A percentile compares a stretch with the other conserved stretches of the same genome.
Conservation (phyloP, 2,888 invertebrate genomes). For the Nephrotoma flavescens region DNA sequence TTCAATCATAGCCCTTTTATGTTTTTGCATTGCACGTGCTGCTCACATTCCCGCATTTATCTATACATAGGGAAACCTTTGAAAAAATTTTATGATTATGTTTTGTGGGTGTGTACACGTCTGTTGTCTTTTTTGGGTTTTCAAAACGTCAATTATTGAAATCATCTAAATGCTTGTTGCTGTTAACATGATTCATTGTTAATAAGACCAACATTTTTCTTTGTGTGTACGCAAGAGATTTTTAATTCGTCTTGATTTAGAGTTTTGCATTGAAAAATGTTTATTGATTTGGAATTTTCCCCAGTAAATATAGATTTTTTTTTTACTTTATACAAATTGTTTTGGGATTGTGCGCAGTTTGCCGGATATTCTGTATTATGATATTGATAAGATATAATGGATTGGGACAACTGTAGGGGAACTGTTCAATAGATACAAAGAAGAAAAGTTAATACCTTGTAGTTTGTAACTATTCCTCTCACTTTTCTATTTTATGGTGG, state of each 20-base stretch:
- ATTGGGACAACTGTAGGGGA: no score
- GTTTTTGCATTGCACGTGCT: background rate
- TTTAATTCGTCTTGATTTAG: background rate
- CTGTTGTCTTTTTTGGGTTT: background rate
- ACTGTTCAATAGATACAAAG: no score
- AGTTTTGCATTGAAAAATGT: background rate
- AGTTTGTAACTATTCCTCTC: no score
- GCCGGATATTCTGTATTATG: background rate
- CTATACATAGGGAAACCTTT: background rate
- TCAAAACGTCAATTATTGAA: background rate
- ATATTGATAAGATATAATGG: background rate
- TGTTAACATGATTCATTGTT: background rate
- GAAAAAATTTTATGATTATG: background rate
- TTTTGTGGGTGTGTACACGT: background rate
- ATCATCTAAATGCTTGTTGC: background rate
- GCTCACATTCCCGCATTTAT: background rate
- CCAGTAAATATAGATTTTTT: background rate
- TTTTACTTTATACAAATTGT: background rate
- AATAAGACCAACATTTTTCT: background rate
- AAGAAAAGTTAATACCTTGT: no score
- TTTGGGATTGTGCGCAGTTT: background rate
- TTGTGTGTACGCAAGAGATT: background rate
- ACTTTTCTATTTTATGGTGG: no score
- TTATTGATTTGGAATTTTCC: background rate
- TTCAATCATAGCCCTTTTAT: background rate